phyloP scores from a whole-genome alignment of 2,113 vertebrate species.

The Nibea coibor region DNA sequence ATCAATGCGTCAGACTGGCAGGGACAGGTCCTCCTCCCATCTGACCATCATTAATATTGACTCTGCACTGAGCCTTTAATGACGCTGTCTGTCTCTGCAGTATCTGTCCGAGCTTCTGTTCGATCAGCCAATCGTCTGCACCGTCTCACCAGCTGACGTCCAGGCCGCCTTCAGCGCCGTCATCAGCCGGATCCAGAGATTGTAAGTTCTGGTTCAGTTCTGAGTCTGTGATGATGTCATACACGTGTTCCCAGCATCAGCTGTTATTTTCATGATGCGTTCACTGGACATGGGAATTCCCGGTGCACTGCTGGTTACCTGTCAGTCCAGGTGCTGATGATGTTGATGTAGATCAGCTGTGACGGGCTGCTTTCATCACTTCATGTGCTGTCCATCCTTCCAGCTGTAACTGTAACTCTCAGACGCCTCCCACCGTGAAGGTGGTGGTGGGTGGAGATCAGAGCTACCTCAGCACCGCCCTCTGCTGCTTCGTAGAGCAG shows the following conservation, averaged over 20 bases:
- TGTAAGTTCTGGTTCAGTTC: constrained; percentile 33
- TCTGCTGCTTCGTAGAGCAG: constrained; percentile 83
- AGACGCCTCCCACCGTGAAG: constrained; percentile 78
- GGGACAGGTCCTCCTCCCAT: constrained; percentile 74
- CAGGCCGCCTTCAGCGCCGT: constrained; percentile 81
- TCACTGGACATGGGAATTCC: no score
- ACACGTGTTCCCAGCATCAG: no score
- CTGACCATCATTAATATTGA: no score
- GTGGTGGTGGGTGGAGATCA: constrained; percentile 81
- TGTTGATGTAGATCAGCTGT: no score
- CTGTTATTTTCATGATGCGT: no score
- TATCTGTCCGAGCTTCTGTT: constrained; percentile 79
- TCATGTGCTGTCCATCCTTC: background rate
- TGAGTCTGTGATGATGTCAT: no score
- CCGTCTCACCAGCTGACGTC: constrained; percentile 76
- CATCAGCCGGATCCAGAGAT: constrained; percentile 81
- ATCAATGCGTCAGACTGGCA: constrained; percentile 82
- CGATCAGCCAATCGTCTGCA: constrained; percentile 79
- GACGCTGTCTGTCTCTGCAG: constrained; percentile 20
- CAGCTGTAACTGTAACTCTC: constrained; percentile 82
- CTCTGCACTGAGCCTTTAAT: no score
- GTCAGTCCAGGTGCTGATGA: no score
- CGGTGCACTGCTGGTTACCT: no score
- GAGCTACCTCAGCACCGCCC: constrained; percentile 78
- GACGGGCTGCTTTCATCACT: no score